Conservation (phyloP, 2,888 invertebrate species). For the Drosophila lacicola region DNA sequence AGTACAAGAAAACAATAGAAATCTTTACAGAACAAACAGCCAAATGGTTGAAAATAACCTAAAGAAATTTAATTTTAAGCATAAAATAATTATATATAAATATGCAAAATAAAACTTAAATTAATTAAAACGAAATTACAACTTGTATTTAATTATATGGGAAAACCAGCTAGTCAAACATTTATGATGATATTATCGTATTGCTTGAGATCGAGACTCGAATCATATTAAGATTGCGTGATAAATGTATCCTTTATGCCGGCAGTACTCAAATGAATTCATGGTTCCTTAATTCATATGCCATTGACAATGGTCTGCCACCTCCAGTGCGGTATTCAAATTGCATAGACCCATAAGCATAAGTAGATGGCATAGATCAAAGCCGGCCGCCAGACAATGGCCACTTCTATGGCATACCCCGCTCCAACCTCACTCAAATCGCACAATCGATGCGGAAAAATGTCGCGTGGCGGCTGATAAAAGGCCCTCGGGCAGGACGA, state of each 20-base stretch:
- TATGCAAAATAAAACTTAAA: slow-evolving; percentile 29
- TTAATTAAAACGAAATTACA: slow-evolving; percentile 6
- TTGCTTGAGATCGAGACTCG: no score
- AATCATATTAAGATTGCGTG: slow-evolving; percentile 3
- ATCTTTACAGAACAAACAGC: slow-evolving; percentile 63
- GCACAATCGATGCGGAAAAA: slow-evolving; percentile 68
- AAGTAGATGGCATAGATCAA: slow-evolving; percentile 65
- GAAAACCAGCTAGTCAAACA: background rate
- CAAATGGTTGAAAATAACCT: slow-evolving; percentile 34
- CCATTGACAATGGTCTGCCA: slow-evolving; percentile 24
- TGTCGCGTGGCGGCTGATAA: slow-evolving; percentile 76
- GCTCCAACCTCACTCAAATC: slow-evolving; percentile 2
- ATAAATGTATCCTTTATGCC: background rate
- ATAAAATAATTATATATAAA: slow-evolving; percentile 38
- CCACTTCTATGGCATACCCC: slow-evolving; percentile 28
- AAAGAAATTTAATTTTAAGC: slow-evolving; percentile 45
- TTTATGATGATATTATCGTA: no score
- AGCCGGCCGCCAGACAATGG: slow-evolving; percentile 64
- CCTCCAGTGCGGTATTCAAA: slow-evolving; percentile 36
- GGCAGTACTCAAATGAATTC: background rate
- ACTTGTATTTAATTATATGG: background rate
- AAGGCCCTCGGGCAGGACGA: slow-evolving; percentile 51
- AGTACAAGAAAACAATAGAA: slow-evolving; percentile 81
- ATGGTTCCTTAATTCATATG: slow-evolving; percentile 16
- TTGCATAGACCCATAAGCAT: slow-evolving; percentile 23